Conservation (phyloP, 1,140 invertebrate species). For the Euwallacea fornicatus region DNA sequence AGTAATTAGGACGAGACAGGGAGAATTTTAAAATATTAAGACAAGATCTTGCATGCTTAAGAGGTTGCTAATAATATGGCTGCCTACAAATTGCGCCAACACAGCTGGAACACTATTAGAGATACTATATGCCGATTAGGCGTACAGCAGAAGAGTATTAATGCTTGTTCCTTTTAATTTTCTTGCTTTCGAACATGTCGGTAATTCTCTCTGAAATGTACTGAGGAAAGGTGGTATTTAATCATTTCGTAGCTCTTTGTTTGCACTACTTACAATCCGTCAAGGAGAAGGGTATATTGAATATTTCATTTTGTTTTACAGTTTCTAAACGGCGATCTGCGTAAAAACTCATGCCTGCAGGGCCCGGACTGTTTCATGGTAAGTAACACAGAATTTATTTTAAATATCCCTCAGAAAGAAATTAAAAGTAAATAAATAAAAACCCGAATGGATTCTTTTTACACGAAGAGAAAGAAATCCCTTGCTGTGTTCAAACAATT, state of each 20-base stretch:
- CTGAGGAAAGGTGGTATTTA: too few relatives aligned
- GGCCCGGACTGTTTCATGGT: conserved; percentile 69
- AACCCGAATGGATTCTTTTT: not conserved
- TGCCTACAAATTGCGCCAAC: conserved; percentile 33
- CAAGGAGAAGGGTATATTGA: too few relatives aligned
- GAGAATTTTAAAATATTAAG: conserved; percentile 34
- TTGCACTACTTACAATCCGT: too few relatives aligned
- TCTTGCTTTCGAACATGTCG: not conserved
- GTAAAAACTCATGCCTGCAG: conserved; percentile 65
- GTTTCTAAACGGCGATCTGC: conserved; percentile 59
- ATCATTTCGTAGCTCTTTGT: too few relatives aligned
- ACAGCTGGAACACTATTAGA: conserved; percentile 32
- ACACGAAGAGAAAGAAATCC: not conserved
- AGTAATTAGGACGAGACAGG: conserved; percentile 20
- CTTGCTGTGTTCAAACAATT: conserved; percentile 18
- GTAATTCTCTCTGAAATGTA: too few relatives aligned
- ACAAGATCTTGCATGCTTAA: conserved; percentile 36
- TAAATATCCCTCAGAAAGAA: not conserved
- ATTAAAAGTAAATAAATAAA: conserved; percentile 1
- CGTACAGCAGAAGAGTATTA: conserved; percentile 17
- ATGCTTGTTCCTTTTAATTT: not conserved
- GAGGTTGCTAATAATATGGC: conserved; percentile 14
- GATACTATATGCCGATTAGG: conserved; percentile 33
- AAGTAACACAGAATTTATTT: conserved; percentile 47
- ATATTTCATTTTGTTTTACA: conserved; percentile 53